A percentile compares a stretch with the other conserved stretches of the same genome.
Conservation (phyloP, 2,888 invertebrate genomes). For the Laspeyria flexula region DNA sequence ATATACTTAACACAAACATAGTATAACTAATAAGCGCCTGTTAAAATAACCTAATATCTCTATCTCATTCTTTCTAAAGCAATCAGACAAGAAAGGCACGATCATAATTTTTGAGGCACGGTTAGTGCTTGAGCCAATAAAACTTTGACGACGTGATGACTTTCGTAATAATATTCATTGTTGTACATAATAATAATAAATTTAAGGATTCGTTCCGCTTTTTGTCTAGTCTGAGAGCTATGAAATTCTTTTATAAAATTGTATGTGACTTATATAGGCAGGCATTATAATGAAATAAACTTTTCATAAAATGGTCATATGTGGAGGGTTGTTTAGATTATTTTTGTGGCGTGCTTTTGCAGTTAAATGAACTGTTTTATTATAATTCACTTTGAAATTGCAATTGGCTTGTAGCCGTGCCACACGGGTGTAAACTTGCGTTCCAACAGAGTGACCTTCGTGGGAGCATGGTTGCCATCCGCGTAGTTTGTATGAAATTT, state of each 20-base stretch:
- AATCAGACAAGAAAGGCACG: not conserved
- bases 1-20: not conserved
- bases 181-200: constrained; percentile 33
- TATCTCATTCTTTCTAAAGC: not conserved
- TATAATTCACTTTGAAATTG: too few relatives aligned
- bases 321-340: too few relatives aligned
- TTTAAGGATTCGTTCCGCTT: constrained; percentile 50
- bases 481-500: too few relatives aligned
- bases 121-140: too few relatives aligned
- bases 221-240: constrained; percentile 63
- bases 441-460: too few relatives aligned
- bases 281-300: not conserved
- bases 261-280: constrained; percentile 11
- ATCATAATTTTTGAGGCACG: not conserved
- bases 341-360: too few relatives aligned
- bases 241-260: constrained; percentile 38
- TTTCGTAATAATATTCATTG: constrained; percentile 25
- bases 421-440: too few relatives aligned
- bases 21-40: not conserved
- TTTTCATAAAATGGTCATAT: too few relatives aligned
- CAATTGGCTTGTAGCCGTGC: too few relatives aligned
- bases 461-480: too few relatives aligned
- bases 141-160: not conserved
- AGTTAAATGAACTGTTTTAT: too few relatives aligned
- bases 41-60: not conserved